Evolutionary conservation across 2,888 invertebrate genomes (phyloP), one percentile per base, ranked within the genome.

Genomic region (Spicauda simplicius): DNA sequence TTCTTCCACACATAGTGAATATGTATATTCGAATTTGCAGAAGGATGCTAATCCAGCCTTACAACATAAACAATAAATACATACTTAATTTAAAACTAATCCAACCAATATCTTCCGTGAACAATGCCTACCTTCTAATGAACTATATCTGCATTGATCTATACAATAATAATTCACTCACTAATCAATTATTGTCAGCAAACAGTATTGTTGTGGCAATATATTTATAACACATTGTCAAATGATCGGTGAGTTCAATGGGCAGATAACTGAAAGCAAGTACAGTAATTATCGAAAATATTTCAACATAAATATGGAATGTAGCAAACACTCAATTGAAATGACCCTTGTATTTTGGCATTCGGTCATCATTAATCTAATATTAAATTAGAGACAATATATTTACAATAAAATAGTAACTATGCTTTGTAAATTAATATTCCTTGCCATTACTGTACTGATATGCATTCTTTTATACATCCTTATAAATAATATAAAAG

Each of bases 291-390:
- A 88, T 84, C 83, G 85, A 89, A 82, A 90, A 87, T 89, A 91
- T 88, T 89, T 91, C 91, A 91, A 91, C 92, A 92, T 92, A 92
- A 92, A 92, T 91, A 93, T 93, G 92, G 92, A 92, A 93, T 93
- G 92, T 93, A 93, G 89, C 86, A 89, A 90, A 92, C 92, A 91
- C 91, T 91, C 92, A 89, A 90, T 90, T 86, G 88, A 88, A 88
- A 89, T 86, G 85, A 90, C 88, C 88, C 80, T 89, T 86, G 80
- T 89, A 85, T 86, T 85, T 80, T 82, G 88, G 88, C 89, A 77
- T 81, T 77, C 73, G 83, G 87, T 88, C 90, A 86, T 81, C 73
- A 82, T 87, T 87, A 87, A 84, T 86, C 90, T 91, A 90, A 88
- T 84, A 89, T 88, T 89, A 89, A 90, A 91, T 89, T 84, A 91